Percentiles rank a stretch among this genome's conserved stretches.
phyloP scores from a whole-genome alignment of 2,113 vertebrate genomes.

The Phoxinus phoxinus region DNA sequence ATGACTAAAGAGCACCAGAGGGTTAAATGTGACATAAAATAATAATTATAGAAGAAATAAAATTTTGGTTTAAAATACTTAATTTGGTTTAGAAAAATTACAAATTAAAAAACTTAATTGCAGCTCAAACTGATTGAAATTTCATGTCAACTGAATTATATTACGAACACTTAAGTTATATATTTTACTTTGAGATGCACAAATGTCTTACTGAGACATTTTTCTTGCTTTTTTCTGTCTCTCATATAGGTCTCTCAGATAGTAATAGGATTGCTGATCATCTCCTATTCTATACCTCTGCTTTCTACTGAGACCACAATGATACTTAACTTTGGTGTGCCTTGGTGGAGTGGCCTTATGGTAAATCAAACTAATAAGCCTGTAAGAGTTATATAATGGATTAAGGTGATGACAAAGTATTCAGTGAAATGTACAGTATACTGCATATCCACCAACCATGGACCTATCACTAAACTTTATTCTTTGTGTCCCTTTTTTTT shows the following conservation, averaged over 20 bases:
- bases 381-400: neutral
- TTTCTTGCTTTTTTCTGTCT: neutral
- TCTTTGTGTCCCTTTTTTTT: slow-evolving; percentile 7
- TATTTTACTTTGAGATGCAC: neutral
- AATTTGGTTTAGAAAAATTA: neutral
- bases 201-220: neutral
- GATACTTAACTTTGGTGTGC: slow-evolving; percentile 68
- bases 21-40: neutral
- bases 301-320: slow-evolving; percentile 63
- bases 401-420: neutral
- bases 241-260: slow-evolving; percentile 73
- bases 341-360: slow-evolving; percentile 74
- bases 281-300: slow-evolving; percentile 74
- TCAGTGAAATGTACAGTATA: neutral
- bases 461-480: neutral
- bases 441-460: neutral
- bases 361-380: neutral
- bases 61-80: neutral
- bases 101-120: neutral
- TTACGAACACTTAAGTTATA: neutral
- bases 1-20: no score
- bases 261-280: slow-evolving; percentile 74
- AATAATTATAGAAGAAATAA: neutral
- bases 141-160: neutral
- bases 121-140: neutral